phyloP scores from a whole-genome alignment of 2,888 invertebrate species.

The Osmoderma eremita region DNA sequence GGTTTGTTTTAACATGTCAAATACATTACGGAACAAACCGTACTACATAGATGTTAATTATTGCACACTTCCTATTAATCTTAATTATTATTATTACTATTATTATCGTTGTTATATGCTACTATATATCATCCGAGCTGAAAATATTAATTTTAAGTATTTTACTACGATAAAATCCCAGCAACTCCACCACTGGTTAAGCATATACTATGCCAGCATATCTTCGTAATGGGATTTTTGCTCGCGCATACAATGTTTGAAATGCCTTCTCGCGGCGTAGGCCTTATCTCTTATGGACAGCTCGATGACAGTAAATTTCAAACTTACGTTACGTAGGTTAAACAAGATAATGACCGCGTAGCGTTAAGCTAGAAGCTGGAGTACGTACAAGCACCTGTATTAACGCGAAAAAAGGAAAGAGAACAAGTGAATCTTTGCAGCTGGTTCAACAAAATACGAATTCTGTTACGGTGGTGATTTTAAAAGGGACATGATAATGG shows the following conservation, averaged over 20 bases:
- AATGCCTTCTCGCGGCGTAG: constrained; percentile 2
- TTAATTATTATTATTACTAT: too few relatives aligned
- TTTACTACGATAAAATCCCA: too few relatives aligned
- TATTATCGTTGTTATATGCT: too few relatives aligned
- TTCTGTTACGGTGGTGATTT: background rate
- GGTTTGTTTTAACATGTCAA: too few relatives aligned
- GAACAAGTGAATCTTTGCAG: constrained; percentile 11
- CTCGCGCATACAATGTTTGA: background rate
- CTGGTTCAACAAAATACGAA: background rate
- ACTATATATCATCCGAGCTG: too few relatives aligned
- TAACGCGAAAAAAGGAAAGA: constrained; percentile 6
- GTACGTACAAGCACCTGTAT: constrained; percentile 8
- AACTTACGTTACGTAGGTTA: constrained; percentile 32
- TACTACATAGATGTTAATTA: too few relatives aligned
- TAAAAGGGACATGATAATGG: too few relatives aligned
- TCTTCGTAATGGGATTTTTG: constrained; percentile 8
- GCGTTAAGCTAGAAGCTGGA: constrained; percentile 9
- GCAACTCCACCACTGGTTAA: too few relatives aligned
- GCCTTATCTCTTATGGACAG: constrained; percentile 18
- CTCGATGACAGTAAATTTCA: constrained; percentile 20
- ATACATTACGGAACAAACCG: too few relatives aligned
- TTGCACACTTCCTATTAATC: too few relatives aligned
- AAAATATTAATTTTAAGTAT: too few relatives aligned
- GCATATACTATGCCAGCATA: too few relatives aligned
- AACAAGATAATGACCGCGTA: constrained; percentile 4